Base-by-base conservation (phyloP, 2,797 vertebrate genomes). In the Parambassis ranga region DNA sequence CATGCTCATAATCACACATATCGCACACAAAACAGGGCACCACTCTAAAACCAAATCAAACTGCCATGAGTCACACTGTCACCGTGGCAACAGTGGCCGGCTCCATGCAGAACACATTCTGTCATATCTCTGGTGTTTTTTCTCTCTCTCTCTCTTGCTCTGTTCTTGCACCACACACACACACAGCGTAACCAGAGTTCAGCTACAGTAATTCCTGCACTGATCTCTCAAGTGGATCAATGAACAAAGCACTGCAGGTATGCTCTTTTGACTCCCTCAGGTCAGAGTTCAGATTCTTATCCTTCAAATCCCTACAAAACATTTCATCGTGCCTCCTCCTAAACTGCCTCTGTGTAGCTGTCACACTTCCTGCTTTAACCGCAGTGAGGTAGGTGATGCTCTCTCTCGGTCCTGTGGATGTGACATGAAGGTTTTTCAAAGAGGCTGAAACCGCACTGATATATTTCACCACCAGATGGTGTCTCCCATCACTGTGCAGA, bases 41-140 rank as follows among this genome's bases (percentile, higher is more conserved):
- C 65, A 75, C 87, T 89, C 83, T 75, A 90, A 90, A 86, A 83
- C 89, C 84, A 89, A 89, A 88, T 89, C 90, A 90, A 88, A 90
- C 84, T 87, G 90, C 85, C 75, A 85, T 89, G 90, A 92, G 88
- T 91, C 91, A 90, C 83, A 79, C 89, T 89, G 92, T 93, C 90
- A 90, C 92, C 91, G 87, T 92, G 90, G 92, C 90, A 93, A 93
- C 92, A 84, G 90, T 75, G 79, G 86, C 84, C 77, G 42, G 84
- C 83, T 88, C 85, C 76, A 86, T 87, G 88, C 86, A 90, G 85
- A 92, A 84, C 82, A 84, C 81, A 89, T 86, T 88, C 82, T 87
- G 84, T 88, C 81, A 84, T 87, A 80, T 91, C 82, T 70, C 75
- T 65, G 56, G 57, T 58, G 63, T 18, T 32, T 43, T 65, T 39